These are phyloP conservation scores for Menidia beryllina DNA, from an alignment of 2,113 vertebrate species.

Conservation along the genomic window DNA sequence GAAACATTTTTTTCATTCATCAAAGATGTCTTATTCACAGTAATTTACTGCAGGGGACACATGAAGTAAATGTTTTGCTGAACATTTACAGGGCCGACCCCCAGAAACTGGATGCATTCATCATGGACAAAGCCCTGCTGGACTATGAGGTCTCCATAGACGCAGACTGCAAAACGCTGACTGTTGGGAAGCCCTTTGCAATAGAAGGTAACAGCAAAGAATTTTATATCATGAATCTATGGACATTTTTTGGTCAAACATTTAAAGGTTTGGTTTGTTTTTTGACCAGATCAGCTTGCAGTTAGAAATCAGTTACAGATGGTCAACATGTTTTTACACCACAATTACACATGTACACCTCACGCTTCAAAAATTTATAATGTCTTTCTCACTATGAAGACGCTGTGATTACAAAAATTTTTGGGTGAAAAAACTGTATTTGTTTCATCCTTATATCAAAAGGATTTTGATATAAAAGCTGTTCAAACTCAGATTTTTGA, in stretches of 20 bases:
- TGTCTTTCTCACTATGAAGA: too few species aligned
- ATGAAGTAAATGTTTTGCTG: slow-evolving; percentile 4
- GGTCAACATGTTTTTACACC: too few species aligned
- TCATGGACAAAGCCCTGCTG: slow-evolving; percentile 99
- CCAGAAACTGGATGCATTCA: slow-evolving; percentile 96
- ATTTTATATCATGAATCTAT: neutral
- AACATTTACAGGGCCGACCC: slow-evolving; percentile 88
- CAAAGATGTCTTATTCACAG: neutral
- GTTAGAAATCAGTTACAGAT: too few species aligned
- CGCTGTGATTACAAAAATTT: too few species aligned
- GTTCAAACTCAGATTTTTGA: neutral
- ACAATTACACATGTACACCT: too few species aligned
- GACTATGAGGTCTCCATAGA: slow-evolving; percentile 99
- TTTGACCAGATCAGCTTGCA: too few species aligned
- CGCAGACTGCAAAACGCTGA: slow-evolving; percentile 96
- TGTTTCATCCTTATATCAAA: too few species aligned
- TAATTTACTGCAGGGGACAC: neutral
- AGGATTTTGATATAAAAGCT: neutral
- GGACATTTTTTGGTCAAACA: neutral
- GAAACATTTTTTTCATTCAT: neutral
- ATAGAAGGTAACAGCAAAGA: slow-evolving; percentile 88
- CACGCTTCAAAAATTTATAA: too few species aligned
- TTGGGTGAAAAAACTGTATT: too few species aligned
- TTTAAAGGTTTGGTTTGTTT: too few species aligned
- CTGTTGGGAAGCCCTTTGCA: slow-evolving; percentile 97